phyloP scores from a whole-genome alignment of 2,113 vertebrate species.

The Cebus imitator region DNA sequence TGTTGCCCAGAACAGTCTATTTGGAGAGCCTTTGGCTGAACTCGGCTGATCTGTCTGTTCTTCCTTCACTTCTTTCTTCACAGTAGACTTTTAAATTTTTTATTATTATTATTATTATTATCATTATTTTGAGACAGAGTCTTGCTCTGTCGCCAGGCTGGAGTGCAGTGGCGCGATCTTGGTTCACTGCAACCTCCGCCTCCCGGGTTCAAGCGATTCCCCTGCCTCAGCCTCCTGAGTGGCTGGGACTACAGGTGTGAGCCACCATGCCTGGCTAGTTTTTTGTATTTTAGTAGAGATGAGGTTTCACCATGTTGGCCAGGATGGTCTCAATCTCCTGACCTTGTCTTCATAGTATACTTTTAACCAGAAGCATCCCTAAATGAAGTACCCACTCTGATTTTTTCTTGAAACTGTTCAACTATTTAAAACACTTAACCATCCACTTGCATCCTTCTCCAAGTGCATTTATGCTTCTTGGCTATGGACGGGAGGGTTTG shows the following conservation, averaged over 20 bases:
- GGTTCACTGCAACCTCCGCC: no score
- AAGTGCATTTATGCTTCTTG: neutral
- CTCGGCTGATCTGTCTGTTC: neutral
- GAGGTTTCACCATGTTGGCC: no score
- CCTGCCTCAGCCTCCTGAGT: no score
- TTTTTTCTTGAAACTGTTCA: conserved; percentile 12
- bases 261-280: no score
- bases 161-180: no score
- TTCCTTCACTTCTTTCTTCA: neutral
- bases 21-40: conserved; percentile 19
- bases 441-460: neutral
- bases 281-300: no score
- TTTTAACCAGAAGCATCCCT: neutral
- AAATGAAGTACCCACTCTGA: neutral
- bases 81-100: neutral
- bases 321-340: no score
- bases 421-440: neutral
- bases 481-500: neutral
- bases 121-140: no score
- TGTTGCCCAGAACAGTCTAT: conserved; percentile 6
- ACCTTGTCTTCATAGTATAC: neutral
- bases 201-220: no score
- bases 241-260: no score
- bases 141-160: no score
- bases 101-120: no score